Evolutionary conservation across 2,888 invertebrate genomes (phyloP).

Genomic region (Tachina grossa): DNA sequence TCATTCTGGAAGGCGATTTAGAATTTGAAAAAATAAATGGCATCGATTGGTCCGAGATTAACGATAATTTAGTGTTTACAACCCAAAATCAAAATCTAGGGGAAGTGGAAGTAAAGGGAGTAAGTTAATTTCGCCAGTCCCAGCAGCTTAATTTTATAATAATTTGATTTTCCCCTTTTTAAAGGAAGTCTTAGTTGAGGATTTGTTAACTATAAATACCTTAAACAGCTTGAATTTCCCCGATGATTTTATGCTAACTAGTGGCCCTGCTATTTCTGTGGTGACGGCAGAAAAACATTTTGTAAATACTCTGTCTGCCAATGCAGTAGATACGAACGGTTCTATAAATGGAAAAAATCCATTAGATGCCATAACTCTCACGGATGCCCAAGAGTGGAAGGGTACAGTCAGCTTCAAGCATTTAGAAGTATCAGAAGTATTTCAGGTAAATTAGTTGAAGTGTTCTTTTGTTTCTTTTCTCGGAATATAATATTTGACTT

Average conservation of each 20-base stretch:
- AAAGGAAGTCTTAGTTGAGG: conserved; percentile 82
- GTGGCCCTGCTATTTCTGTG: conserved; percentile 76
- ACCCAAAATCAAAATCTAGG: conserved; percentile 81
- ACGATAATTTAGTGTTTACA: conserved; percentile 83
- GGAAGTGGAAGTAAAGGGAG: conserved; percentile 83
- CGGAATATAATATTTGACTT: background rate
- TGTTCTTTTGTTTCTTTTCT: background rate
- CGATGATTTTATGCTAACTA: conserved; percentile 83
- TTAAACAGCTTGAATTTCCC: conserved; percentile 84
- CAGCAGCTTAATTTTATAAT: background rate
- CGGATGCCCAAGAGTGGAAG: conserved; percentile 81
- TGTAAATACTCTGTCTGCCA: conserved; percentile 78
- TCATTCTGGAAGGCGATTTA: conserved; percentile 76
- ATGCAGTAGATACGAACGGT: conserved; percentile 81
- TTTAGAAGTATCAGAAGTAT: conserved; percentile 83
- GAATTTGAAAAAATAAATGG: conserved; percentile 83
- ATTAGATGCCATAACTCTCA: conserved; percentile 83
- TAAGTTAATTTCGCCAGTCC: conserved; percentile 76
- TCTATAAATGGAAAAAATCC: conserved; percentile 83
- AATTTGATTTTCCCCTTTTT: conserved; percentile 61
- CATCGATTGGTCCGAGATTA: conserved; percentile 82
- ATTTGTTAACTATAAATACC: conserved; percentile 77
- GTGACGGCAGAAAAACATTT: conserved; percentile 84
- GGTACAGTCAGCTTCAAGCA: conserved; percentile 84
- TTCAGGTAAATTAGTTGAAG: conserved; percentile 79